A percentile compares a stretch with the other conserved stretches of the same genome.
phyloP scores from a whole-genome alignment of 2,888 invertebrate species.

The Diarsia brunnea region DNA sequence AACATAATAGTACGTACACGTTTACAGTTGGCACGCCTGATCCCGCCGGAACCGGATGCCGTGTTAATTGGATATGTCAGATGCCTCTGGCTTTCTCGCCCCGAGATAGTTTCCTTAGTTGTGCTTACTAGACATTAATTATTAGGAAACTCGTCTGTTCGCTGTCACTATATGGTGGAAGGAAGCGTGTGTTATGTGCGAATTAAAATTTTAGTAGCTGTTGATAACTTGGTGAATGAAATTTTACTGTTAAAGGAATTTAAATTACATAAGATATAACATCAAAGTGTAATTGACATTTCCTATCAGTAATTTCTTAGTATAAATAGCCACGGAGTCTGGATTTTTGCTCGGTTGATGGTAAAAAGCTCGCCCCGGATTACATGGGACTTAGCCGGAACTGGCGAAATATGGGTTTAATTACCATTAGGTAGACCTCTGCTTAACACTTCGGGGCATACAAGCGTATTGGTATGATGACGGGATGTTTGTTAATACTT shows the following conservation, averaged over 20 bases:
- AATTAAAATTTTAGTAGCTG: constrained; percentile 43
- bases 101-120: constrained; percentile 85
- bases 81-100: constrained; percentile 88
- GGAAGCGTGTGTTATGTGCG: constrained; percentile 32
- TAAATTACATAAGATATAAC: too few relatives aligned
- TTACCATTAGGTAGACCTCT: too few relatives aligned
- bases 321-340: too few relatives aligned
- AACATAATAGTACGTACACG: constrained; percentile 71
- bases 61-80: constrained; percentile 90
- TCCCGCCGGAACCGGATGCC: constrained; percentile 83
- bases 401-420: too few relatives aligned
- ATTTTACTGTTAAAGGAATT: not conserved
- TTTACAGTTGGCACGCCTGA: constrained; percentile 75
- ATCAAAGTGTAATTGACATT: too few relatives aligned
- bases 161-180: constrained; percentile 69
- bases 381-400: too few relatives aligned
- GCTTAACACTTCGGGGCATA: too few relatives aligned
- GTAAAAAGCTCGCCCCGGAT: too few relatives aligned
- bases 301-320: too few relatives aligned
- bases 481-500: too few relatives aligned
- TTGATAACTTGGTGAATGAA: constrained; percentile 12
- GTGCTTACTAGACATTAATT: constrained; percentile 87
- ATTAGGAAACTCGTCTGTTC: constrained; percentile 78
- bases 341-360: too few relatives aligned
- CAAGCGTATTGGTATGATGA: too few relatives aligned